phyloP scores from a whole-genome alignment of 2,113 vertebrate species.

The Anhinga rufa region DNA sequence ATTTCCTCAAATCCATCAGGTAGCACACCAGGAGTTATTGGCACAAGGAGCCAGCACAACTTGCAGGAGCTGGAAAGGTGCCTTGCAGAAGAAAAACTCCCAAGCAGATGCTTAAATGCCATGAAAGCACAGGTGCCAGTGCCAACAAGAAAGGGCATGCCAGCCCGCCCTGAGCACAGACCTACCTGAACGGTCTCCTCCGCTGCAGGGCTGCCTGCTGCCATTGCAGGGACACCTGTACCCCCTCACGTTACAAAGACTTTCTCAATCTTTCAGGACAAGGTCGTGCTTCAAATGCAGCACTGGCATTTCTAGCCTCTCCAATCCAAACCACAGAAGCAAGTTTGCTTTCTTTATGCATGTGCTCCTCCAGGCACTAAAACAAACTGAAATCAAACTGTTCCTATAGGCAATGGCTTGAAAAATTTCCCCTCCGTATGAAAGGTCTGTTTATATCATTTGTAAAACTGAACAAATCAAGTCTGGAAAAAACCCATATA shows the following conservation, averaged over 20 bases:
- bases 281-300: background rate
- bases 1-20: background rate
- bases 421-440: background rate
- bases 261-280: background rate
- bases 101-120: background rate
- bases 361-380: conserved; percentile 21
- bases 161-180: conserved; percentile 24
- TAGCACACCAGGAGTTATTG: background rate
- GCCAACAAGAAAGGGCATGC: conserved; percentile 33
- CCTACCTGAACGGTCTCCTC: background rate
- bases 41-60: background rate
- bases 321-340: conserved; percentile 43
- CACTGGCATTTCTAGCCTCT: background rate
- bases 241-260: background rate
- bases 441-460: conserved; percentile 30
- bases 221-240: background rate
- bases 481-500: background rate
- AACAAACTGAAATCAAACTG: conserved; percentile 47
- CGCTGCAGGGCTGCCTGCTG: background rate
- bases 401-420: conserved; percentile 38
- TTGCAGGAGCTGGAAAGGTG: background rate
- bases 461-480: background rate
- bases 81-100: background rate
- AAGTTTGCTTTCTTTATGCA: conserved; percentile 44
- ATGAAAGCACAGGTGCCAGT: background rate